Evolutionary conservation across 2,797 vertebrate species (phyloP), one percentile per base, ranked within the genome.

Genomic region (Presbytis comata): DNA sequence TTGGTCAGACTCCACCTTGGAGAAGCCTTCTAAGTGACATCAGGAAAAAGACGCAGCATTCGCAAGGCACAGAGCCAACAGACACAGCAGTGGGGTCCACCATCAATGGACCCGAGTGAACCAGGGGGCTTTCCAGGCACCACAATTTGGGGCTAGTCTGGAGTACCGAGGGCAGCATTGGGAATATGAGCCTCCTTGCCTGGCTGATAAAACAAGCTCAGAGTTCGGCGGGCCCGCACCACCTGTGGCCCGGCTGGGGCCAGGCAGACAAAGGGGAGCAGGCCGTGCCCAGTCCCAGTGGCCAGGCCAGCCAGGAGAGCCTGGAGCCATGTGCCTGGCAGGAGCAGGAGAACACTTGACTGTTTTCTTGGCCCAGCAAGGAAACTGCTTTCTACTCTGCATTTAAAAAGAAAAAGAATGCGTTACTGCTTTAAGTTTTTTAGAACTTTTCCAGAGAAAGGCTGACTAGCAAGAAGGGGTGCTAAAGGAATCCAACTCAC

Each of bases 241-340:
- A 26, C 22, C 24, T 14, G 79, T 3, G 55, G 53, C 79, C 39
- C 1, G 75, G 30, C 30, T 33, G 61, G 61, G 6, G 61, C 30
- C 61, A 6, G 14, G 61, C 64, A 91, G 97, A 97, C 94, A 96
- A 98, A 98, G 96, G 93, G 76, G 85, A n/a, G 84, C 90, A 14
- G 83, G 96, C 74, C 3, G 16, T 64, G 93, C 87, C 84, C 61
- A 5, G 81, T 22, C 50, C 74, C 12, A 64, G 92, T 4, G 89
- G 89, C 85, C 46, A 95, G 86, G 75, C 92, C 61, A 8, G 61
- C 30, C 0, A 8, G 61, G 16, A n/a, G 91, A 94, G 44, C 33
- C 11, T 22, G 93, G 84, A 96, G 95, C 96, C 97, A 96, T 94
- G 96, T 97, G 97, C 95, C 97, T 30, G 97, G 93, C 88, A 85